phyloP scores from a whole-genome alignment of 2,888 invertebrate genomes.

The Polyploca ridens region DNA sequence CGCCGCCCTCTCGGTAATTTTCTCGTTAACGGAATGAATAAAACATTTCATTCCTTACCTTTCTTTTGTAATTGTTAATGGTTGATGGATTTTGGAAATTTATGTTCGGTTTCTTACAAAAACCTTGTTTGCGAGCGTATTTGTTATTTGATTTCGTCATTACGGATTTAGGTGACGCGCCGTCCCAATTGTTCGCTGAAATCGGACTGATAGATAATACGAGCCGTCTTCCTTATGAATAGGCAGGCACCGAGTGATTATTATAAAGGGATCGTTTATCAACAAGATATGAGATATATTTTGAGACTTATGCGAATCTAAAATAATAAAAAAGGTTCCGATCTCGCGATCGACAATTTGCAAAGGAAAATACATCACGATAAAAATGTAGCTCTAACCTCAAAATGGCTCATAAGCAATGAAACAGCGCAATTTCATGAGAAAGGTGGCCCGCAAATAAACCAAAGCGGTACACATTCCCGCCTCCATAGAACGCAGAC shows the following conservation, averaged over 20 bases:
- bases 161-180: constrained; percentile 47
- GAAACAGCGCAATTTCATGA: constrained; percentile 82
- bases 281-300: constrained; percentile 31
- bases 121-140: constrained; percentile 58
- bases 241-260: constrained; percentile 28
- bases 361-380: constrained; percentile 67
- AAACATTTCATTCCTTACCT: constrained; percentile 83
- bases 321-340: constrained; percentile 53
- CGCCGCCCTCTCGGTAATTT: constrained; percentile 81
- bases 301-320: constrained; percentile 31
- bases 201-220: constrained; percentile 33
- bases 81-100: constrained; percentile 81
- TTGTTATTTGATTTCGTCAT: constrained; percentile 60
- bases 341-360: constrained; percentile 61
- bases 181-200: constrained; percentile 39
- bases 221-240: constrained; percentile 25
- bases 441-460: constrained; percentile 80
- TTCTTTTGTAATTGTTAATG: constrained; percentile 84
- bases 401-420: constrained; percentile 80
- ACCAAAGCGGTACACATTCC: constrained; percentile 80
- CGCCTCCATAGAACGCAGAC: constrained; percentile 79
- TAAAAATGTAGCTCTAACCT: constrained; percentile 75
- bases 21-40: constrained; percentile 84
- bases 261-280: constrained; percentile 27
- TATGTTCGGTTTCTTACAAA: constrained; percentile 69